Conservation (phyloP, 2,797 vertebrate species). For the Pagetopsis macropterus region DNA sequence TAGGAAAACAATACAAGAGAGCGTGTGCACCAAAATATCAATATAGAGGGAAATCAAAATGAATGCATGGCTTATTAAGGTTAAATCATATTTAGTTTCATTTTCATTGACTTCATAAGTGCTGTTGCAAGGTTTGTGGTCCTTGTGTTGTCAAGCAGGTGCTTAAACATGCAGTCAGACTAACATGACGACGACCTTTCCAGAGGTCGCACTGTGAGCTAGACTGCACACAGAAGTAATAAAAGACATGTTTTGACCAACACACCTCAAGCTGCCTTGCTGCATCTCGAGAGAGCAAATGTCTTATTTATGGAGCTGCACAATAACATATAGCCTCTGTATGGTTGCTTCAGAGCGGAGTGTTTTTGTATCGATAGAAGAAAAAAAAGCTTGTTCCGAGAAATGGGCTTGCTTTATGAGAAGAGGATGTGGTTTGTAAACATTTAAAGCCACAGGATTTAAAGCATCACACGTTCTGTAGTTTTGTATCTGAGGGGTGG, state of each 20-base stretch:
- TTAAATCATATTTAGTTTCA: not conserved
- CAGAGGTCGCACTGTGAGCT: conserved; percentile 44
- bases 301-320: conserved; percentile 51
- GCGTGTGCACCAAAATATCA: not conserved
- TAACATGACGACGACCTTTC: conserved; percentile 49
- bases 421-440: conserved; percentile 64
- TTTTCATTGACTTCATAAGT: conserved; percentile 10
- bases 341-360: conserved; percentile 34
- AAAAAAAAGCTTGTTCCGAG: conserved; percentile 14
- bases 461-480: conserved; percentile 22
- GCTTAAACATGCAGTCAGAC: conserved; percentile 39
- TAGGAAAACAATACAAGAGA: too few relatives aligned
- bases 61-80: not conserved
- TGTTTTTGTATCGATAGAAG: conserved; percentile 26
- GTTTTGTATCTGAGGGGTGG: conserved; percentile 26
- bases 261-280: conserved; percentile 69
- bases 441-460: conserved; percentile 34
- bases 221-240: conserved; percentile 37
- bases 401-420: conserved; percentile 18
- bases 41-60: not conserved
- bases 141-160: conserved; percentile 19
- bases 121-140: not conserved
- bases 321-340: conserved; percentile 38
- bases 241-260: conserved; percentile 47
- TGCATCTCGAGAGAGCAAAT: conserved; percentile 49